Evolutionary conservation across 1,140 invertebrate genomes (phyloP).

Genomic region (Drosophila melanogaster): Release_6_plus_ISO1_MT NT_037436.4:15224001-15224500

Average conservation of each 20-base stretch:
- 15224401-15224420: slow-evolving; percentile 43
- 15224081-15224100: slow-evolving; percentile 13
- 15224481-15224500: slow-evolving; percentile 47
- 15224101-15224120: slow-evolving; percentile 39
- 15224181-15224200: not conserved
- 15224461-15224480: slow-evolving; percentile 39
- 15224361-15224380: not conserved
- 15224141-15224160: slow-evolving; percentile 24
- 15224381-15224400: slow-evolving; percentile 24
- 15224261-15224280: too few relatives aligned
- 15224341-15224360: not conserved
- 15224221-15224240: not conserved
- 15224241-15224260: too few relatives aligned
- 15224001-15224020: slow-evolving; percentile 26
- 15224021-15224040: slow-evolving; percentile 10
- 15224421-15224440: slow-evolving; percentile 36
- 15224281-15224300: too few relatives aligned
- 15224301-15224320: too few relatives aligned
- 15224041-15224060: slow-evolving; percentile 19
- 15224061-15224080: slow-evolving; percentile 34
- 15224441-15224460: slow-evolving; percentile 27
- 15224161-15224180: slow-evolving; percentile 4
- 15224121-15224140: not conserved
- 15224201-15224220: not conserved
- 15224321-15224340: too few relatives aligned